Base-by-base conservation (phyloP, 2,888 invertebrate species). In the Ctenicera cuprea region DNA sequence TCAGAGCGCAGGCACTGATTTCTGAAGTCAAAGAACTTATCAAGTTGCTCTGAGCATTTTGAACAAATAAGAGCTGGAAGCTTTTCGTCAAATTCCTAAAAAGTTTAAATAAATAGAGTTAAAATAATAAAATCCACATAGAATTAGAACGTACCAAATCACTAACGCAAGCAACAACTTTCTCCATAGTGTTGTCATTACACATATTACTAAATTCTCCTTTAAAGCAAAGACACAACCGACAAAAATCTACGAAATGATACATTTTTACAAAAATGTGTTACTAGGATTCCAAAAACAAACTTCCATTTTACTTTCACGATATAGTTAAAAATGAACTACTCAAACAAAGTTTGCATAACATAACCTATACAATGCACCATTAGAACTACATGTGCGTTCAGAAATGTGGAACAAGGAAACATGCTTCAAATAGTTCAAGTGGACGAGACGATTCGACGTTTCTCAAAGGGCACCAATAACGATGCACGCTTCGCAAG, bases 1-100 rank as follows among this genome's bases (percentile, higher is more conserved):
- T 73, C 73, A 7, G 73, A 73, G 57, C 41, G 63, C 14, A 73
- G 62, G n/a, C 73, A 73, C 30, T 45, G 52, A 38, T 73, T 73
- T 48, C 73, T 14, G 50, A 73, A 73, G 9, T 69, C 41, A 16
- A 59, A 73, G 14, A 54, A 73, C 12, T 41, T 33, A 41, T 73
- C 73, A 3, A 73, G 20, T 14, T 64, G 33, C 30, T 73, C 73
- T 38, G 65, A 43, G 14, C 73, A 73, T 9, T 50, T 14, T 0
- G 26, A 18, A 33, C 73, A 73, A 33, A 73, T 69, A 14, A 73
- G 48, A 5, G 48, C n/a, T 26, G 73, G 73, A n/a, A 73, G n/a
- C 12, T 50, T 62, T 5, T 64, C 48, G 18, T 69, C 45, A n/a
- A 73, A 50, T 48, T 69, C 73, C 73, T 73, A 57, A 7, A 73